These are phyloP conservation scores for Micrasema longulum DNA, from an alignment of 1,140 invertebrate species.

Conservation along the genomic window DNA sequence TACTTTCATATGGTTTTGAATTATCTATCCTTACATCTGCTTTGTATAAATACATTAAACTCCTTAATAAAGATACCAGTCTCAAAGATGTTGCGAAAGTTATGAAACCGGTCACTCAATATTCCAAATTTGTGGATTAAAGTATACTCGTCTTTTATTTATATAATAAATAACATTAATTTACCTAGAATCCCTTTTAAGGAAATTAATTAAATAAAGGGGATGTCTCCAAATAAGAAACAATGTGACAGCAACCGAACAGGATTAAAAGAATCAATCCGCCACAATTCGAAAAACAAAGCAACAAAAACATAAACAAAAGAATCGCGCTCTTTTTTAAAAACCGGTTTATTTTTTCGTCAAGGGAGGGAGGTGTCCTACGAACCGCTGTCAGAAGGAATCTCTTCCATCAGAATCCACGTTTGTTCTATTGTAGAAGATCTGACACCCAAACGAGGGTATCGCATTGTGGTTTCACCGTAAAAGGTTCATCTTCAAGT, in stretches of 20 bases:
- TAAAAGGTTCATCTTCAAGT: slow-evolving; percentile 16
- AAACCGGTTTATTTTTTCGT: slow-evolving; percentile 23
- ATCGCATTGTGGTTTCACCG: slow-evolving; percentile 20
- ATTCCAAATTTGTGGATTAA: no score
- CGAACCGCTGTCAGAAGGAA: slow-evolving; percentile 23
- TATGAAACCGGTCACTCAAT: no score
- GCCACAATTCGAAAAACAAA: slow-evolving; percentile 1
- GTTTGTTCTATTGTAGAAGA: slow-evolving; percentile 32
- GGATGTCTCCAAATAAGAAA: no score
- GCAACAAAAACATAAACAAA: slow-evolving; percentile 15
- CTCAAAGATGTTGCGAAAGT: no score
- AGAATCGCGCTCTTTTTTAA: slow-evolving; percentile 9
- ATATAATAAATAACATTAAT: no score
- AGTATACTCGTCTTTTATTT: no score
- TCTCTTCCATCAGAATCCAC: slow-evolving; percentile 27
- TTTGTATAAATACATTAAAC: no score
- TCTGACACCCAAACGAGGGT: slow-evolving; percentile 31
- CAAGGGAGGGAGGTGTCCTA: not conserved
- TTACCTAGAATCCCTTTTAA: no score
- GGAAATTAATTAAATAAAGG: not conserved
- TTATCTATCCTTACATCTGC: no score
- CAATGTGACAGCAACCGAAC: no score
- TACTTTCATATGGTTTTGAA: no score
- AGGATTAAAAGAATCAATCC: slow-evolving; percentile 8
- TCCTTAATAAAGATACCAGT: no score